phyloP scores from a whole-genome alignment of 2,797 vertebrate species.

The Ibycter americanus region DNA sequence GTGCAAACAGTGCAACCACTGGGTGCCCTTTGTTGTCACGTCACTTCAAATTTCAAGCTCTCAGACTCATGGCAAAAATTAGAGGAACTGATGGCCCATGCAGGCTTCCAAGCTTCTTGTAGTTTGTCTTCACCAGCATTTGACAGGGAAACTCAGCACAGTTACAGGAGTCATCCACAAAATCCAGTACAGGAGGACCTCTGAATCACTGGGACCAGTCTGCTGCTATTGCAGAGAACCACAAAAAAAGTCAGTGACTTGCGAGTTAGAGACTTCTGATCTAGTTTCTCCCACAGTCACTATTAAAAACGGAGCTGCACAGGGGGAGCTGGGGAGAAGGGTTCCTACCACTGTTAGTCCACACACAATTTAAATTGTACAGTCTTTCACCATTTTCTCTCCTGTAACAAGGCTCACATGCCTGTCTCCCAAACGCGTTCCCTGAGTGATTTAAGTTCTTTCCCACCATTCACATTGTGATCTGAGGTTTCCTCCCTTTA shows the following conservation, averaged over 20 bases:
- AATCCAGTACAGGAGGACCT: neutral
- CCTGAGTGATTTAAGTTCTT: neutral
- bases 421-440: neutral
- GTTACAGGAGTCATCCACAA: neutral
- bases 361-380: neutral
- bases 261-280: neutral
- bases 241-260: neutral
- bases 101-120: neutral
- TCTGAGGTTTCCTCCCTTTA: slow-evolving; percentile 6
- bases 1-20: neutral
- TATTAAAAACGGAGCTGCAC: neutral
- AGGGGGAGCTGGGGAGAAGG: neutral
- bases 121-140: neutral
- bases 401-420: neutral
- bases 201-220: neutral
- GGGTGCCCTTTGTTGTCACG: neutral
- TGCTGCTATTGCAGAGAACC: neutral
- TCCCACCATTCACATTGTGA: neutral
- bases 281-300: neutral
- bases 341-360: neutral
- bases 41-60: neutral
- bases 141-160: neutral
- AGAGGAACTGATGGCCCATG: neutral
- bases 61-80: neutral
- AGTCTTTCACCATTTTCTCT: neutral